Percentiles rank a stretch among this genome's conserved stretches.
phyloP scores from a whole-genome alignment of 2,797 vertebrate genomes.

The Hephaestus fuliginosus region DNA sequence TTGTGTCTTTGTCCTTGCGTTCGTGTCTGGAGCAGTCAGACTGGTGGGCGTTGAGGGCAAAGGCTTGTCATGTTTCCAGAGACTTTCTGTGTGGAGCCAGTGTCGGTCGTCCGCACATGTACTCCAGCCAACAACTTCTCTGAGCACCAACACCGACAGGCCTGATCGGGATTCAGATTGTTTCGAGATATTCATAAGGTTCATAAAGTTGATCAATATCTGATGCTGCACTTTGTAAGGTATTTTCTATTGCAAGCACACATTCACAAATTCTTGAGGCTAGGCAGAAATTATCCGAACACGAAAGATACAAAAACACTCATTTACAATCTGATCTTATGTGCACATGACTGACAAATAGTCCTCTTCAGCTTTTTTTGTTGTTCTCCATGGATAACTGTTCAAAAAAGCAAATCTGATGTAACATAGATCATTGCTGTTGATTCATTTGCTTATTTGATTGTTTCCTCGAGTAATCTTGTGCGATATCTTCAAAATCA shows the following conservation, averaged over 20 bases:
- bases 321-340: not conserved
- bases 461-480: not conserved
- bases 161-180: constrained; percentile 11
- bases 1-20: constrained; percentile 54
- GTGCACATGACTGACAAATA: not conserved
- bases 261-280: not conserved
- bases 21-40: constrained; percentile 51
- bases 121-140: constrained; percentile 16
- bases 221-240: not conserved
- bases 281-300: not conserved
- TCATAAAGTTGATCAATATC: not conserved
- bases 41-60: constrained; percentile 40
- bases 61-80: constrained; percentile 42
- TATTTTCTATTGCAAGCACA: not conserved
- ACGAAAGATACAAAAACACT: not conserved
- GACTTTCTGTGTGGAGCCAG: constrained; percentile 31
- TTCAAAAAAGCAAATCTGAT: constrained; percentile 1
- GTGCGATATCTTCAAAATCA: not conserved
- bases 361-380: not conserved
- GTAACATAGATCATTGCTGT: not conserved
- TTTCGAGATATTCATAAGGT: not conserved
- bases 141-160: constrained; percentile 5
- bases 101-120: constrained; percentile 41
- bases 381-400: not conserved
- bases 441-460: not conserved